phyloP scores from a whole-genome alignment of 92 coral and sea anemone genomes.

The Zoanthus solanderi region DNA sequence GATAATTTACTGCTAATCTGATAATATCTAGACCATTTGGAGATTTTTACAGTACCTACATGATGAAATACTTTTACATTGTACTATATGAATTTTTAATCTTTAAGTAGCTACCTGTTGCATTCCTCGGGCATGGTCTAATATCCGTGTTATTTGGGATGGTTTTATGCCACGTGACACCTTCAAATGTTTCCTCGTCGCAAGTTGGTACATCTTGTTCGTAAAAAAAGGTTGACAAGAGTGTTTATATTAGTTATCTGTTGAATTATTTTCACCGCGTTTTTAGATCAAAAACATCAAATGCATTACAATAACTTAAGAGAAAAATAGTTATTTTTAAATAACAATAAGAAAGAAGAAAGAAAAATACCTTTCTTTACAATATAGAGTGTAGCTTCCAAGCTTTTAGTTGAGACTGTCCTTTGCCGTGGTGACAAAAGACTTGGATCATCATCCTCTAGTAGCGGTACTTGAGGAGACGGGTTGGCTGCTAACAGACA shows the following conservation, averaged over 20 bases:
- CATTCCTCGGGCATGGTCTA: conserved; percentile 37
- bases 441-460: neutral
- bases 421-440: neutral
- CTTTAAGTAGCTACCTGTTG: conserved; percentile 6
- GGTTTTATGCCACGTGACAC: conserved; percentile 25
- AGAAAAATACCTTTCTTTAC: neutral
- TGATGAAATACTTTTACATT: neutral
- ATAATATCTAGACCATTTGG: too few species aligned
- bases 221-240: neutral
- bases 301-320: neutral
- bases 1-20: too few species aligned
- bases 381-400: neutral
- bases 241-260: too few species aligned
- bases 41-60: too few species aligned
- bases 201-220: conserved; percentile 13
- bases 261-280: neutral
- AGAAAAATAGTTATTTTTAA: neutral
- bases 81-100: neutral
- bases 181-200: conserved; percentile 13
- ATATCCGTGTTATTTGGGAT: conserved; percentile 1
- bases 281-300: neutral
- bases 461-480: neutral
- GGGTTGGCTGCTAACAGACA: neutral
- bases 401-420: neutral
- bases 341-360: neutral